phyloP scores from a whole-genome alignment of 2,113 vertebrate genomes.

The Rhombomys opimus region DNA sequence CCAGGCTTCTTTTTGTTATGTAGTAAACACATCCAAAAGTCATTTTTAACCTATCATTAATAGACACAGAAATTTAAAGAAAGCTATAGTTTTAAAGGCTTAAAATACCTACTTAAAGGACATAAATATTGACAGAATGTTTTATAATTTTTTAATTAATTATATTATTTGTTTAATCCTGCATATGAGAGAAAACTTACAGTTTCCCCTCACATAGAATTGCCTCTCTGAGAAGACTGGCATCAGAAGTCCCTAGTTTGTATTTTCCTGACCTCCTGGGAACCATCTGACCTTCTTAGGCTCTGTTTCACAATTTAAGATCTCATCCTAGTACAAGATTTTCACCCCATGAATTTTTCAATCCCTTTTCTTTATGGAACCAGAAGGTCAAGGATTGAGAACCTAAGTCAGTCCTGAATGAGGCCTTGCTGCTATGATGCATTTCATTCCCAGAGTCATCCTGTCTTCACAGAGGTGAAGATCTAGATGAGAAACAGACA shows the following conservation, averaged over 20 bases:
- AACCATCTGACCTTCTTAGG: not conserved
- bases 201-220: not conserved
- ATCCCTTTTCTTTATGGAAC: not conserved
- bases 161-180: not conserved
- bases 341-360: not conserved
- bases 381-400: not conserved
- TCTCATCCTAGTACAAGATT: not conserved
- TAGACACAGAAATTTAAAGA: not conserved
- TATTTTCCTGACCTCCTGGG: no score
- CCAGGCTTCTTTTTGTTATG: not conserved
- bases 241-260: not conserved
- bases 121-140: not conserved
- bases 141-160: not conserved
- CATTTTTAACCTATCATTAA: not conserved
- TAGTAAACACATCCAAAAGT: not conserved
- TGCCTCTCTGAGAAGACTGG: not conserved
- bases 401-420: not conserved
- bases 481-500: not conserved
- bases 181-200: not conserved
- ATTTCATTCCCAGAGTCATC: not conserved
- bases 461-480: not conserved
- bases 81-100: not conserved
- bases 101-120: constrained; percentile 14
- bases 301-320: not conserved
- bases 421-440: not conserved